Conservation (phyloP, 2,113 vertebrate species). For the Hassar affinis region DNA sequence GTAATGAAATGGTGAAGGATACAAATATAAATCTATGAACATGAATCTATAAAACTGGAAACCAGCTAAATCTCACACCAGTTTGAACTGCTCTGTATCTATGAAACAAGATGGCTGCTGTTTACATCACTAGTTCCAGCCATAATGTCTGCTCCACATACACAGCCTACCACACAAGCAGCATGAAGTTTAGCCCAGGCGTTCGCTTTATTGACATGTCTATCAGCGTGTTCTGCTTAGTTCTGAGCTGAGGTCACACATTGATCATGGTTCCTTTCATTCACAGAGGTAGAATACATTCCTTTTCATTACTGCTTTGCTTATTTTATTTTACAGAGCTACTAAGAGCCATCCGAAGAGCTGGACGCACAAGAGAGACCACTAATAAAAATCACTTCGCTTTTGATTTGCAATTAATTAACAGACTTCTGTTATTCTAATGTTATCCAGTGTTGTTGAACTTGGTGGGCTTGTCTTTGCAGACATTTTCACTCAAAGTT, state of each 20-base stretch:
- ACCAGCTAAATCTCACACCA: neutral
- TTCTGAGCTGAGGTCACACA: conserved; percentile 28
- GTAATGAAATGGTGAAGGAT: neutral
- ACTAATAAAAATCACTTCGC: conserved; percentile 35
- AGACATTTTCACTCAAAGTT: conserved; percentile 7
- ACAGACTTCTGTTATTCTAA: conserved; percentile 10
- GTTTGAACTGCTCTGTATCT: neutral
- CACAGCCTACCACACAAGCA: neutral
- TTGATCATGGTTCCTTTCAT: conserved; percentile 25
- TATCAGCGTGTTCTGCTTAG: conserved; percentile 26
- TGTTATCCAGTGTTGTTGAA: neutral
- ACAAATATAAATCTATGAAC: neutral
- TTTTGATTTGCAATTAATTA: conserved; percentile 21
- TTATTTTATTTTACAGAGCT: neutral
- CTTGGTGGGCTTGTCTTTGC: neutral
- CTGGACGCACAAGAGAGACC: conserved; percentile 1
- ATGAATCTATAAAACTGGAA: neutral
- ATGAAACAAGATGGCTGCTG: conserved; percentile 30
- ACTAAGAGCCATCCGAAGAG: conserved; percentile 34
- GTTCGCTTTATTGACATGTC: conserved; percentile 20
- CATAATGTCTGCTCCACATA: conserved; percentile 11
- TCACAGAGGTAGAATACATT: conserved; percentile 17
- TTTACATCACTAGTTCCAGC: conserved; percentile 28
- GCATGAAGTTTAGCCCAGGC: neutral
- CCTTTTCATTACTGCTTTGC: conserved; percentile 30